Base-by-base conservation (phyloP, 1,140 invertebrate species). In the Drosophila orosa region DNA sequence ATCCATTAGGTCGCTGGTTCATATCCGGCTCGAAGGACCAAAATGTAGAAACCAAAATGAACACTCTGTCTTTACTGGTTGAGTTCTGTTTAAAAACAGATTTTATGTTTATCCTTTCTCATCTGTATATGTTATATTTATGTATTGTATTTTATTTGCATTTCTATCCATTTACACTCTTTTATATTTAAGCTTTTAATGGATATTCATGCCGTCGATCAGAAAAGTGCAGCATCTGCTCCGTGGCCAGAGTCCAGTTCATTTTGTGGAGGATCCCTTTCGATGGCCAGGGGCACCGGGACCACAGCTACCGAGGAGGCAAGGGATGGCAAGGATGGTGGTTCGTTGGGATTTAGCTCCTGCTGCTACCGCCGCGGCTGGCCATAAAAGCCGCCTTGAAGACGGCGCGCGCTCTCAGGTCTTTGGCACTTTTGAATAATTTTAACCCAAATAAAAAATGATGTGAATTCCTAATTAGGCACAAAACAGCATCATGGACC, bases 401-500 rank as follows among this genome's bases (percentile, higher is more conserved):
- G 77, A 80, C 25, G 31, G 50, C 54, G 7, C n/a, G 31, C 40
- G 56, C 63, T 62, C 60, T 62, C 68, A 63, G 73, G 78, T 81
- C 73, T 72, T 72, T 75, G 77, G 61, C 78, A 90, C 77, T 75
- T 91, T 90, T 90, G 89, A 90, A 90, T 90, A 90, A 90, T 90
- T 90, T 90, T 84, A 91, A 85, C 80, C 90, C 77, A 84, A 91
- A 91, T 91, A 91, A 91, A 90, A 91, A 91, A 87, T 85, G 85
- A 91, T 91, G 90, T 91, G 90, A 91, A 91, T 91, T 91, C 73
- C 76, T 91, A 91, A 91, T 91, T 91, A 91, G 85, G 76, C 82
- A 65, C 66, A 80, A 74, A 62, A 35, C 52, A 74, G 54, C 42
- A 56, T 45, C 35, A 60, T 40, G 29, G 27, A 59, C 39, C 65